Evolutionary conservation across 2,797 vertebrate genomes (phyloP).

Genomic region (Phaenicophaeus curvirostris): DNA sequence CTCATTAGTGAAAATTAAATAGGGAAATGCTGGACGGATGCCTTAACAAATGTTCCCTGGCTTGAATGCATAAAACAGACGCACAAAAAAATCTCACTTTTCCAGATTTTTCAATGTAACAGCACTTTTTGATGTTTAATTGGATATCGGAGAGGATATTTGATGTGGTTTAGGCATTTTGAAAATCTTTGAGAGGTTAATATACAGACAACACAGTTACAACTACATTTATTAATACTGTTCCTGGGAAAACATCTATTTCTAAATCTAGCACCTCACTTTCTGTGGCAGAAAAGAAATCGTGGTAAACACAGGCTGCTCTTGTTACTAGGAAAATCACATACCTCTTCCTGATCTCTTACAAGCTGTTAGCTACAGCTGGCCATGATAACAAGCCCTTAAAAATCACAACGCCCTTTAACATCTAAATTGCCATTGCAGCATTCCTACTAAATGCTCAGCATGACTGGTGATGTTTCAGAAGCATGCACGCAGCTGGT

Average conservation of each 20-base stretch:
- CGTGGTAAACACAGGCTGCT: conserved; percentile 3
- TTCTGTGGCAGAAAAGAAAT: conserved; percentile 31
- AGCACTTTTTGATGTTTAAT: background rate
- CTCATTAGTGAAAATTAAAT: background rate
- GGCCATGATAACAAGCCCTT: conserved; percentile 53
- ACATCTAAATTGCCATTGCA: conserved; percentile 57
- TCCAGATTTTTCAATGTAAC: background rate
- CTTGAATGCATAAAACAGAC: background rate
- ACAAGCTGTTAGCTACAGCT: conserved; percentile 60
- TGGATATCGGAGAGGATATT: background rate
- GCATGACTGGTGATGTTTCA: conserved; percentile 51
- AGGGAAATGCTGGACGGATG: background rate
- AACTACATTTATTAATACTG: background rate
- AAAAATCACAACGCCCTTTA: conserved; percentile 61
- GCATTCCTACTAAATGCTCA: conserved; percentile 57
- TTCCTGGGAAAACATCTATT: conserved; percentile 27
- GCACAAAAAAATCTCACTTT: background rate
- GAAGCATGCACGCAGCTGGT: conserved; percentile 56
- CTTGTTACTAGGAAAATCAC: conserved; percentile 39
- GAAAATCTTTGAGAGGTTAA: background rate
- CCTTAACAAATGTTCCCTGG: background rate
- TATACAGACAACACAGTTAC: background rate
- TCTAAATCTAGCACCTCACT: background rate
- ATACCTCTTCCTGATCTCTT: conserved; percentile 54
- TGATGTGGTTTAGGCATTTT: background rate